Evolutionary conservation across 2,888 invertebrate genomes (phyloP), one percentile per base, ranked within the genome.

Genomic region (Byasa hedistus): DNA sequence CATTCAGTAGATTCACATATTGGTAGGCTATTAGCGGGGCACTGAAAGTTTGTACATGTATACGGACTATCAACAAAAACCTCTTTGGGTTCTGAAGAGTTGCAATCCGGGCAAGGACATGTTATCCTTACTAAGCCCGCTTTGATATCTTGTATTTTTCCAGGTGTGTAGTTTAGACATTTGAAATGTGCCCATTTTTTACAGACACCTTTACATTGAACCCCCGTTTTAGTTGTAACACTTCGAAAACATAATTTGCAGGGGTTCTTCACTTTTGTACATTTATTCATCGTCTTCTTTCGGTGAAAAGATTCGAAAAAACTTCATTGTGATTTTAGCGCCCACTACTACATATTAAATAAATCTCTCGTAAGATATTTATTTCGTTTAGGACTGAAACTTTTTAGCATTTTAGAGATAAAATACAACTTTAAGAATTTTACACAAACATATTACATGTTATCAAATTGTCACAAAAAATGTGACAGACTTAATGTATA

Each of bases 201-300:
- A 64, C 86, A 87, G 24, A 80, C 82, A 0, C 86, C 87, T 67
- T 80, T 74, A 69, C 86, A 87, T 68, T 81, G 84, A n/a, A 85
- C 39, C 0, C 86, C 86, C 2, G 70, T 85, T 55, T 77, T 85
- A 5, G 72, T 71, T 10, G 65, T 75, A 3, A 86, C 86, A 10
- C 73, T 36, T 27, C 76, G 63, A 5, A 72, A 72, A 68, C 86
- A 87, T 24, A 84, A 76, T 74, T 81, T 85, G 69, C 87, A 87
- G 21, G 81, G 79, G 57, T 83, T 82, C 69, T 84, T 85, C 3
- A 79, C 76, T 73, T 73, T 79, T 5, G 22, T 51, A 61, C 73
- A 73, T 68, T 71, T 73, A 68, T 68, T 72, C 70, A 65, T 69
- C 22, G 36, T 60, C 44, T 67, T 66, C 23, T 59, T 66, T 54